These are phyloP conservation scores for Hypomecis punctinalis DNA, from an alignment of 2,888 invertebrate species.

Conservation along the genomic window DNA sequence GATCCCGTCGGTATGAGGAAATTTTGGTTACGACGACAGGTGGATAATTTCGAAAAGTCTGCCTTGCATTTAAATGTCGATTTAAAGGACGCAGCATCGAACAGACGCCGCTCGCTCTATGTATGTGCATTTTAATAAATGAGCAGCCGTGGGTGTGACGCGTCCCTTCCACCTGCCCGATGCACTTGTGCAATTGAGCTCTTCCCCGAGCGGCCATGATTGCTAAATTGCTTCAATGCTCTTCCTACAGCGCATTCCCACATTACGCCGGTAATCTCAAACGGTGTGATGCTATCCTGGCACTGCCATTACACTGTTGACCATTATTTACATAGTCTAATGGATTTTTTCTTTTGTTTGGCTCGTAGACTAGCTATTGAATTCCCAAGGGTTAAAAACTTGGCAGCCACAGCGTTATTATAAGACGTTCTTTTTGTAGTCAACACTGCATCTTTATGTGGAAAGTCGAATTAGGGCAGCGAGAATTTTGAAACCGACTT, in stretches of 20 bases:
- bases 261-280: constrained; percentile 43
- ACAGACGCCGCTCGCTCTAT: constrained; percentile 5
- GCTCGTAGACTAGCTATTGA: constrained; percentile 21
- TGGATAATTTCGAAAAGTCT: constrained; percentile 5
- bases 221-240: constrained; percentile 54
- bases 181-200: constrained; percentile 51
- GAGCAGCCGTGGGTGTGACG: constrained; percentile 42
- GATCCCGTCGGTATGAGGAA: constrained; percentile 6
- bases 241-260: constrained; percentile 52
- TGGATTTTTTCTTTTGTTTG: constrained; percentile 36
- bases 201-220: constrained; percentile 44
- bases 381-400: constrained; percentile 26
- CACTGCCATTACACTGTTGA: constrained; percentile 33
- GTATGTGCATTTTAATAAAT: constrained; percentile 25
- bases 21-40: not conserved
- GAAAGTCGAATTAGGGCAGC: constrained; percentile 1
- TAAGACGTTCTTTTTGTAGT: constrained; percentile 4
- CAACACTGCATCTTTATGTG: not conserved
- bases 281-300: constrained; percentile 39
- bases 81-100: not conserved
- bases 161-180: constrained; percentile 42
- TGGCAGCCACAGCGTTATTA: constrained; percentile 13
- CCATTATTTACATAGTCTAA: constrained; percentile 37
- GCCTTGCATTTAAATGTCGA: not conserved
- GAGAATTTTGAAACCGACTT: constrained; percentile 4